These are phyloP conservation scores for Henricia sp. DNA, from an alignment of 53 echinoderm and acorn worm genomes.

Conservation along the genomic window DNA sequence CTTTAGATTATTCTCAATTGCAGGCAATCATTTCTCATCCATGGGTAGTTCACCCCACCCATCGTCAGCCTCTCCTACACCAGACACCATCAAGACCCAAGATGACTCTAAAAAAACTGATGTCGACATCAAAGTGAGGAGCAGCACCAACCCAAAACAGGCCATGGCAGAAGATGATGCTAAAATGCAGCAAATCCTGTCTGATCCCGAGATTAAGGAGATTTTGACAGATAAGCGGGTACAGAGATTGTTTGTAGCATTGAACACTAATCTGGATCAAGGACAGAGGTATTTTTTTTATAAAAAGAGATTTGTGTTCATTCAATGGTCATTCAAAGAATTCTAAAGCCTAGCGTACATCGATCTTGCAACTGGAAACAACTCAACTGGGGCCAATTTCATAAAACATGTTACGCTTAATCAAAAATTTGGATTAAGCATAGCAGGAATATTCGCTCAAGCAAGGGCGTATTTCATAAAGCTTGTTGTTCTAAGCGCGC, in stretches of 20 bases:
- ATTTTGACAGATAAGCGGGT: constrained; percentile 69
- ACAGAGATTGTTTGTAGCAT: constrained; percentile 68
- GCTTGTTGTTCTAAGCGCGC: too few relatives aligned
- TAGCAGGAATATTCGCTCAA: too few relatives aligned
- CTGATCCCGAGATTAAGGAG: constrained; percentile 77
- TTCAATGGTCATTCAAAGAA: background rate
- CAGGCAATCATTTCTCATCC: constrained; percentile 28
- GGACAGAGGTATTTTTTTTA: constrained; percentile 74
- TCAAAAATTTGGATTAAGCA: too few relatives aligned
- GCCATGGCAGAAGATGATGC: constrained; percentile 81
- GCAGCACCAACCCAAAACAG: constrained; percentile 87
- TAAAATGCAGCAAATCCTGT: constrained; percentile 84
- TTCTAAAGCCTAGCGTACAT: too few relatives aligned
- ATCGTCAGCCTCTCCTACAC: constrained; percentile 27
- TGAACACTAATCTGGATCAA: constrained; percentile 75
- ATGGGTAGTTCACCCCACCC: constrained; percentile 20
- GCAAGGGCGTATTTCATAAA: too few relatives aligned
- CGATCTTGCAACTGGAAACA: too few relatives aligned
- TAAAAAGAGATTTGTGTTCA: too few relatives aligned
- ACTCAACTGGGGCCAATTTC: too few relatives aligned
- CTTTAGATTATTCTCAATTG: background rate
- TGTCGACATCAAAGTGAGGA: constrained; percentile 71
- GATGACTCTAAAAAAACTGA: constrained; percentile 38
- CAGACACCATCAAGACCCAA: constrained; percentile 18
- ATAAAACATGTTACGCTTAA: too few relatives aligned